Base-by-base conservation (phyloP, 2,888 invertebrate genomes). In the Norana najaformis region DNA sequence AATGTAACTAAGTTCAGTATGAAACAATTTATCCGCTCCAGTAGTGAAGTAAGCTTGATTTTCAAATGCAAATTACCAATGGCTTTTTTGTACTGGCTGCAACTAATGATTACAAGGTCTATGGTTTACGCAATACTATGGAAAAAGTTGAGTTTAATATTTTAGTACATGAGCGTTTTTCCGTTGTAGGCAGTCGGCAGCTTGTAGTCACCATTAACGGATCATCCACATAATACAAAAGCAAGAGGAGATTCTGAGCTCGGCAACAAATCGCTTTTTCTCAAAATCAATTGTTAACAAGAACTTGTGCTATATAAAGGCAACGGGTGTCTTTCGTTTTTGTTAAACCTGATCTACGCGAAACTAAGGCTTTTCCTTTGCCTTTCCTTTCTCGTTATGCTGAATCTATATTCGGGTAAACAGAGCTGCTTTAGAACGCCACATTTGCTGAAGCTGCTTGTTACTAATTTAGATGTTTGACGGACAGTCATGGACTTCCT, bases 171-270 rank as follows among this genome's bases (percentile, higher is more conserved):
- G 3, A 69, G 69, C n/a, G 30, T n/a, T 69, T 69, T 69, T 69
- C 20, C 35, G 16, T 85, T 85, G 85, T 85, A 85, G 85, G 85
- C 18, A 85, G 36, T 85, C 35, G 85, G 23, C 85, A 85, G 16
- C 36, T 85, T 34, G 85, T 85, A 8, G 85, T 85, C 85, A 85
- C 85, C 18, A 85, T 85, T 36, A 85, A 85, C 35, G 85, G 85
- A 11, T 36, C 85, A 37, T 85, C 85, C 18, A 16, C 35, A 5
- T 35, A 37, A 16, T 16, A 85, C 13, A 69, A 69, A 69, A 69
- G 13, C 8, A 30, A n/a, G 8, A 13, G 16, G 16, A 69, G 69
- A 4, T 4, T n/a, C n/a, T 30, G 20, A 47, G 23, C 69, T 69
- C 8, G 69, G 23, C 47, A 47, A 47, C 2, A 47, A 47, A 23